Evolutionary conservation across 2,888 invertebrate species (phyloP).

Genomic region (Nycteola revayana): DNA sequence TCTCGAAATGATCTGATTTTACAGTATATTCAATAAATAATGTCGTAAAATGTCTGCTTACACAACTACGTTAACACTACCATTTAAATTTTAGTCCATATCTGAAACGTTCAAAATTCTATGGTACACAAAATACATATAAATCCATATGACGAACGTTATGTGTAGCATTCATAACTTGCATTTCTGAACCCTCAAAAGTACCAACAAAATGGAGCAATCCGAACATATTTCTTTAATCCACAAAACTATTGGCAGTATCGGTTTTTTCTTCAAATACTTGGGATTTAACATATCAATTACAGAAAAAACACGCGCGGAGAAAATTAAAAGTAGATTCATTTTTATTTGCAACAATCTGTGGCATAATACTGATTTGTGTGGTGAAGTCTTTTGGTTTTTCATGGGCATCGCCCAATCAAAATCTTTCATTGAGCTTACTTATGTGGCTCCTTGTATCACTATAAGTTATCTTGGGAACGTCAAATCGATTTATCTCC

Average conservation of each 20-base stretch:
- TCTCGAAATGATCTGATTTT: too few relatives aligned
- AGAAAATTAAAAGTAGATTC: conserved; percentile 21
- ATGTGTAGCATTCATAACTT: too few relatives aligned
- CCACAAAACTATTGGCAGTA: conserved; percentile 38
- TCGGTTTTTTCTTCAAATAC: conserved; percentile 31
- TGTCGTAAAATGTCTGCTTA: too few relatives aligned
- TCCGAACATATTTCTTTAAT: conserved; percentile 20
- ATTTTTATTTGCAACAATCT: conserved; percentile 42
- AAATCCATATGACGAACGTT: too few relatives aligned
- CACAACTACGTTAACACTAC: too few relatives aligned
- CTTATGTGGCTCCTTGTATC: conserved; percentile 48
- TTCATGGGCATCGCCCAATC: conserved; percentile 35
- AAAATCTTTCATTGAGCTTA: conserved; percentile 39
- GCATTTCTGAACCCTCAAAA: background rate
- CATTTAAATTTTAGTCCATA: too few relatives aligned
- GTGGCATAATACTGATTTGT: conserved; percentile 39
- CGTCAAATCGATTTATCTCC: conserved; percentile 33
- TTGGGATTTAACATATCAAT: conserved; percentile 41
- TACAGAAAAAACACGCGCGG: conserved; percentile 17
- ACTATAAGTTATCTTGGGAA: conserved; percentile 30
- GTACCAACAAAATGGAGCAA: background rate
- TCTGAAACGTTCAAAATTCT: too few relatives aligned
- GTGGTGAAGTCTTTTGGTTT: conserved; percentile 43
- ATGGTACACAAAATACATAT: too few relatives aligned
- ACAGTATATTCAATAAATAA: too few relatives aligned